Evolutionary conservation across 2,797 vertebrate species (phyloP), one percentile per base, ranked within the genome.

Genomic region (Pseudochaenichthys georgianus): DNA sequence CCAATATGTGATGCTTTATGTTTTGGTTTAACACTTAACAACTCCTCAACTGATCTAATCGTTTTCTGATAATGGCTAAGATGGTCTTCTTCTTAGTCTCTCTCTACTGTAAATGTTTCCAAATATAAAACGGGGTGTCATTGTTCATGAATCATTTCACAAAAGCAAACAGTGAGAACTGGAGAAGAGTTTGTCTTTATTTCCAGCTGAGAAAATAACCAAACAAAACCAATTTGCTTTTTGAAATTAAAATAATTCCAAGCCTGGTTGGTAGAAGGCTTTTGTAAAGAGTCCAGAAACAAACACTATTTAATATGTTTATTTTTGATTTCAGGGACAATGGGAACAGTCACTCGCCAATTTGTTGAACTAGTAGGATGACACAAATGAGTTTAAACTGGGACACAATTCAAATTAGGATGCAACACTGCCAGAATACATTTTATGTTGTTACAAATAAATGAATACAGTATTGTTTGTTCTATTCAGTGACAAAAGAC

Each of bases 391-490:
- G 12, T 17, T 75, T 7, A 73, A 70, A 64, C 15, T n/a, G 5
- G 45, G 4, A 53, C 13, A 62, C 28, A 5, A 58, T 52, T 59
- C 1, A 64, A 43, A 75, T 34, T 4, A 17, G 13, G 4, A 55
- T 38, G 5, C 9, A 76, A 34, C 15, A 42, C 45, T 23, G 21
- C 19, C 31, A 52, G n/a, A 64, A 57, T 66, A 69, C 13, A 48
- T 57, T 3, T 52, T 0, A 15, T n/a, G n/a, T 3, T 38, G 10
- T 48, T 38, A 52, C 3, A 13, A 70, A 53, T 46, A 23, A 64
- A n/a, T 13, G 3, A 6, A 38, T 1, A 23, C 0, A 4, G 0
- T 15, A n/a, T 12, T 34, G 2, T 19, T 62, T 54, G 0, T 54
- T 50, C 10, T 46, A 69, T 71, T 64, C 16, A 17, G 7, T 12